phyloP scores from a whole-genome alignment of 2,797 vertebrate species.

The Acanthurus tractus region DNA sequence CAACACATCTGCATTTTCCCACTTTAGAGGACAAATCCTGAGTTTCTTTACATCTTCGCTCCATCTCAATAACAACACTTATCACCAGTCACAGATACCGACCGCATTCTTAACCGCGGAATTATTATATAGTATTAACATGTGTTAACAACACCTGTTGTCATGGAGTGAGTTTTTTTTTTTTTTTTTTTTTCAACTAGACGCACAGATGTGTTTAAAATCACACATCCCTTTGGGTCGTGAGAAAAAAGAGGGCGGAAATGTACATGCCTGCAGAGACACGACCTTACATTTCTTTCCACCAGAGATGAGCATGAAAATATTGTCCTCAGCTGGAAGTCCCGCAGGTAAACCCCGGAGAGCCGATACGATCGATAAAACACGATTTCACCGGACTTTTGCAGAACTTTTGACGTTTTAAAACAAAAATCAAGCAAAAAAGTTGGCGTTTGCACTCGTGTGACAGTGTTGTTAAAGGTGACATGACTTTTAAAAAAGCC shows the following conservation, averaged over 20 bases:
- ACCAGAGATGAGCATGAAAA: slow-evolving; percentile 62
- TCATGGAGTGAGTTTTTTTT: slow-evolving; percentile 25
- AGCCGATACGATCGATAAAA: slow-evolving; percentile 12
- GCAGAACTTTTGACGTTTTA: not conserved
- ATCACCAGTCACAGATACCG: slow-evolving; percentile 27
- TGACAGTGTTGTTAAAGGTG: not conserved
- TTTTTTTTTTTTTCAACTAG: slow-evolving; percentile 32
- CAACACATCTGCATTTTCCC: slow-evolving; percentile 39
- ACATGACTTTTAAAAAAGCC: slow-evolving; percentile 16
- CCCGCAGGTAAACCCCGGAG: slow-evolving; percentile 44
- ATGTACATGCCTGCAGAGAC: slow-evolving; percentile 77
- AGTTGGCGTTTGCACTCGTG: not conserved
- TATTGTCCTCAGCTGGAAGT: slow-evolving; percentile 50
- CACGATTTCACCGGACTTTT: not conserved
- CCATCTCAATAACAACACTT: slow-evolving; percentile 30
- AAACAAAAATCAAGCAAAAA: slow-evolving; percentile 5
- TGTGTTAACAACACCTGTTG: slow-evolving; percentile 58
- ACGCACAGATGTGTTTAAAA: slow-evolving; percentile 69
- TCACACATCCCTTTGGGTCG: slow-evolving; percentile 66
- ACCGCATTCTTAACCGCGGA: slow-evolving; percentile 26
- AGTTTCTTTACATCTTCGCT: slow-evolving; percentile 16
- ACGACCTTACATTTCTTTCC: slow-evolving; percentile 78
- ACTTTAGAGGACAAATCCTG: slow-evolving; percentile 30
- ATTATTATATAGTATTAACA: slow-evolving; percentile 38
- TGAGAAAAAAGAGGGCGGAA: slow-evolving; percentile 70